These are phyloP conservation scores for Myrmecophaga tridactyla DNA, from an alignment of 2,113 vertebrate species.

Conservation along the genomic window DNA sequence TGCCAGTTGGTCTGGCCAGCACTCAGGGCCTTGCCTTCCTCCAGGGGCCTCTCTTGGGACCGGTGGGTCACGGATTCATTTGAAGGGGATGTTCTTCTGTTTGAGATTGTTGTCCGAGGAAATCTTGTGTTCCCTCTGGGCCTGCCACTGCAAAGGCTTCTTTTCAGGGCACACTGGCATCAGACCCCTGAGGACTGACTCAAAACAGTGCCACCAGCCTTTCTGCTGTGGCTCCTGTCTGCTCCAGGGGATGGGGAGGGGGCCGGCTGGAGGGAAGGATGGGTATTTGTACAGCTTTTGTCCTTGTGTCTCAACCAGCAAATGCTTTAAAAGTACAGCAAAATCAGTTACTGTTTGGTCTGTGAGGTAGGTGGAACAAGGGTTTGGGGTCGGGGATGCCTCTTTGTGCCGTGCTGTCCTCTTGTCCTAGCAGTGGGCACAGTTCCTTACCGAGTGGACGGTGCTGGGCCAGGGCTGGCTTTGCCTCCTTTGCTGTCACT, in stretches of 20 bases:
- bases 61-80: rapidly evolving
- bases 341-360: too few species aligned
- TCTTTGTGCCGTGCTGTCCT: background rate
- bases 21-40: background rate
- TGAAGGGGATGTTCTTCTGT: background rate
- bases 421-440: rapidly evolving
- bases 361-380: background rate
- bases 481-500: rapidly evolving
- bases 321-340: background rate
- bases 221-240: background rate
- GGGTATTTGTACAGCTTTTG: background rate
- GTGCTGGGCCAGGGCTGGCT: rapidly evolving
- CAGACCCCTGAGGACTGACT: background rate
- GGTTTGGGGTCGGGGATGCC: background rate
- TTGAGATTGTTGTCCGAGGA: background rate
- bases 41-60: background rate
- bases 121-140: background rate
- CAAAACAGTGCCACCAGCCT: background rate
- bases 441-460: rapidly evolving
- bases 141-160: background rate
- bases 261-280: rapidly evolving
- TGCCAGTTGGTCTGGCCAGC: background rate
- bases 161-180: background rate
- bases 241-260: rapidly evolving
- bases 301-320: background rate